Evolutionary conservation across 1,140 invertebrate genomes (phyloP), one percentile per base, ranked within the genome.

Genomic region (Pantala flavescens): DNA sequence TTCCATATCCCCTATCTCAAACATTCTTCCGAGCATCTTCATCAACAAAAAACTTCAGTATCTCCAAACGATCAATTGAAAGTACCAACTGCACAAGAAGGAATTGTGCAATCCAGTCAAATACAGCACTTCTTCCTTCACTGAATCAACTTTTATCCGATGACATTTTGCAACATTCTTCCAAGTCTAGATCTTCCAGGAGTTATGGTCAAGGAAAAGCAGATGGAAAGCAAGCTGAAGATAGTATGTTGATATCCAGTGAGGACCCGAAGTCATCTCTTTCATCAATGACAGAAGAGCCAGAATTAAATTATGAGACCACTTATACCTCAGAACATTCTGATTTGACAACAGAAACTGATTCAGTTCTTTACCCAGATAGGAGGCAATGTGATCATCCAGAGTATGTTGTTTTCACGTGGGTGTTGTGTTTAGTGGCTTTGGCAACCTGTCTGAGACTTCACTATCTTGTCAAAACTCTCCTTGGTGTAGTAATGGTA

Each of bases 391-490:
- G 90, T 75, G 84, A 87, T 28, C 86, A 89, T 76, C 92, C 93
- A 0, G 93, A 97, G 81, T 97, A 97, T 80, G 90, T 96, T 12
- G 91, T 97, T 0, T 95, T 95, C 82, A 95, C 93, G 0, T 97
- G 95, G 93, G 91, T 97, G 24, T 83, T 98, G n/a, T 95, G 93
- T 75, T 86, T 98, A 49, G 91, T 97, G 0, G 92, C 94, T 0
- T 84, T 96, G 74, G 94, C 94, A 0, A 93, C 95, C 0, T 95
- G 96, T n/a, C 83, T 98, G 12, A 97, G 96, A 80, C 84, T 98
- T 7, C 95, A 95, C 79, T 97, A 96, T 80, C 80, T 97, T 71
- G 90, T 96, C 42, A 98, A 98, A 84, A 91, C 94, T 0, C 84
- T 91, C 0, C 82, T 98, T 75, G 90, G 95, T 0, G 80, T 91